Base-by-base conservation (phyloP, 2,888 invertebrate genomes). In the Drosophila flavopinicola region DNA sequence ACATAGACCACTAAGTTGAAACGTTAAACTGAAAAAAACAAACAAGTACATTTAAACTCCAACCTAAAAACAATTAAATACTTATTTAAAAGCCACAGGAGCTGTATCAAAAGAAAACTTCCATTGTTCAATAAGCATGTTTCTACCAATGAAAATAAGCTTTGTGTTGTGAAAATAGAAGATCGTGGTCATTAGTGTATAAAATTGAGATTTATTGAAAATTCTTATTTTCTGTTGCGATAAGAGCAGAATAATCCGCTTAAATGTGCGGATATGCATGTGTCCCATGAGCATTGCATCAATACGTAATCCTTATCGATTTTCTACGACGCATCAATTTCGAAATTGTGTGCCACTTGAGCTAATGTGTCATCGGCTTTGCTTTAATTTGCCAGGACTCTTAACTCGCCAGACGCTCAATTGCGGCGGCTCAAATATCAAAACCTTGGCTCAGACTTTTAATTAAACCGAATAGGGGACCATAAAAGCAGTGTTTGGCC, bases 391-490 rank as follows among this genome's bases (percentile, higher is more conserved):
- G 38, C 39, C n/a, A 6, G 20, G n/a, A 15, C 10, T 24, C 29
- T 35, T 27, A 45, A 15, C 17, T 32, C 10, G 17, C 9, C 7
- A 35, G 45, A 41, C 67, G 38, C 52, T 58, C 37, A 66, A 47
- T 66, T 66, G 68, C 32, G 56, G 48, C 58, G 45, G 27, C 33
- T 66, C 39, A 60, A 61, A 58, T 65, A 64, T 80, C 48, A 51
- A 51, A 59, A 63, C 44, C 66, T 48, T 71, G 56, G 63, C 78
- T 41, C 53, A 65, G 66, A 37, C 60, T 66, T 87, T 85, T 82
- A 82, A 82, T 82, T 82, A 87, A 85, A 56, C 48, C 54, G 78
- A 68, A 82, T 78, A 82, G 66, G 71, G 66, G 66, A 57, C 56
- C 56, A 87, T 87, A 74, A 85, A 66, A 47, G 4, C 30, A 5